A percentile compares a stretch with the other conserved stretches of the same genome.
These are phyloP conservation scores for Galemys pyrenaicus DNA, from an alignment of 2,113 vertebrate species.

Conservation along the genomic window DNA sequence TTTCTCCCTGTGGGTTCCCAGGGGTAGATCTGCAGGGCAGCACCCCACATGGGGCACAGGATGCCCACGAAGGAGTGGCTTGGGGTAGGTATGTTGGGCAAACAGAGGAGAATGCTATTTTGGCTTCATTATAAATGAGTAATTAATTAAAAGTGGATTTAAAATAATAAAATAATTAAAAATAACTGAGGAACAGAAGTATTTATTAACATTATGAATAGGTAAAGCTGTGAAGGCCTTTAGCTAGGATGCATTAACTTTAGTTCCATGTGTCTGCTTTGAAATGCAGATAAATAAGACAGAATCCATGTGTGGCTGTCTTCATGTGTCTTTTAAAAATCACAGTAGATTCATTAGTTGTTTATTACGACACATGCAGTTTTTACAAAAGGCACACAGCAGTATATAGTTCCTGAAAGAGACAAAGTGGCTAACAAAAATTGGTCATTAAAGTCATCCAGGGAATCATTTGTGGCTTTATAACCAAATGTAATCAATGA, in stretches of 20 bases:
- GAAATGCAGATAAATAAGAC: not conserved
- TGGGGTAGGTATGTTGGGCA: not conserved
- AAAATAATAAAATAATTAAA: not conserved
- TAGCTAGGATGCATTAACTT: not conserved
- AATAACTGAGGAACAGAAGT: not conserved
- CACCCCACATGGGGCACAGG: rapidly evolving
- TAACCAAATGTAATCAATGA: not conserved
- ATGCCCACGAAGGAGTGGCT: not conserved
- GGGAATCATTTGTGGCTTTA: not conserved
- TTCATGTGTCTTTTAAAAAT: not conserved
- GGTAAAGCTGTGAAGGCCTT: not conserved
- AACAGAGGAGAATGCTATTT: not conserved
- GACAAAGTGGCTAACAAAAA: not conserved
- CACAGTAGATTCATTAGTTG: too few species aligned
- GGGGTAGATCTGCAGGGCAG: not conserved
- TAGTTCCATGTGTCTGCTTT: not conserved
- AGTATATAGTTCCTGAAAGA: not conserved
- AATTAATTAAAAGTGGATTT: not conserved
- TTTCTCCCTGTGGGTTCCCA: not conserved
- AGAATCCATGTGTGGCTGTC: too few species aligned
- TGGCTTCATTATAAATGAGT: not conserved
- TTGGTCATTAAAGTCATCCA: not conserved
- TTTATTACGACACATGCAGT: not conserved
- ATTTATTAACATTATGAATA: not conserved
- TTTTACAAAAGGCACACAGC: not conserved